These are phyloP conservation scores for Metaphire vulgaris DNA, from an alignment of 1,140 invertebrate species.

Conservation along the genomic window DNA sequence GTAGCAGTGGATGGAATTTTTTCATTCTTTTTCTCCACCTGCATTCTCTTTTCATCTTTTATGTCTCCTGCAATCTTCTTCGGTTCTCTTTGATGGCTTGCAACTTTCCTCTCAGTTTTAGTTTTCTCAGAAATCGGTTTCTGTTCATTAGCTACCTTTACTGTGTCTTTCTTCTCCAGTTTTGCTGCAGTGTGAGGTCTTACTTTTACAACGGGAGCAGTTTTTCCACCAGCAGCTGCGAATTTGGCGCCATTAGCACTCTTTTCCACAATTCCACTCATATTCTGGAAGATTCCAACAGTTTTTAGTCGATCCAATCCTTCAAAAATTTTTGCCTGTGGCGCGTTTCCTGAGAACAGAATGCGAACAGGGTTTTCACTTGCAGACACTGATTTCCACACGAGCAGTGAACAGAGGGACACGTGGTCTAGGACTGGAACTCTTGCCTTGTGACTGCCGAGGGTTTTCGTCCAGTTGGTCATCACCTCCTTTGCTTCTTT, in stretches of 20 bases:
- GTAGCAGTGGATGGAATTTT: too few relatives aligned
- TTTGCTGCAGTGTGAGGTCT: neutral
- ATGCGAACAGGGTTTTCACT: slow-evolving; percentile 88
- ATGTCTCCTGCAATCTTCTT: too few relatives aligned
- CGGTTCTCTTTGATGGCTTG: too few relatives aligned
- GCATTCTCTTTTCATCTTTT: too few relatives aligned
- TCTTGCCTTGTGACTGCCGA: slow-evolving; percentile 31
- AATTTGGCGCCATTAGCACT: neutral
- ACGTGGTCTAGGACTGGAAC: slow-evolving; percentile 71
- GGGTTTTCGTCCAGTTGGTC: slow-evolving; percentile 69
- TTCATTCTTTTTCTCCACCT: too few relatives aligned
- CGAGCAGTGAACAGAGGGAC: slow-evolving; percentile 84
- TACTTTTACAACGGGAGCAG: neutral
- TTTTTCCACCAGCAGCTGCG: neutral
- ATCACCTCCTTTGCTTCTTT: slow-evolving; percentile 87
- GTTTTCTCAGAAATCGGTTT: neutral
- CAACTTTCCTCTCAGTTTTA: too few relatives aligned
- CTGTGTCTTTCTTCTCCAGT: neutral
- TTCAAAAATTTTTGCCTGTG: slow-evolving; percentile 78
- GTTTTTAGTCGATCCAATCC: slow-evolving; percentile 73
- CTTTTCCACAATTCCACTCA: slow-evolving; percentile 58
- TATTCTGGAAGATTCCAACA: slow-evolving; percentile 81
- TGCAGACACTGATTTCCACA: slow-evolving; percentile 90
- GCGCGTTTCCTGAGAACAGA: slow-evolving; percentile 87
- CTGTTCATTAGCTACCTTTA: neutral